Conservation (phyloP, 2,113 vertebrate genomes). For the Hemiprocne comata region DNA sequence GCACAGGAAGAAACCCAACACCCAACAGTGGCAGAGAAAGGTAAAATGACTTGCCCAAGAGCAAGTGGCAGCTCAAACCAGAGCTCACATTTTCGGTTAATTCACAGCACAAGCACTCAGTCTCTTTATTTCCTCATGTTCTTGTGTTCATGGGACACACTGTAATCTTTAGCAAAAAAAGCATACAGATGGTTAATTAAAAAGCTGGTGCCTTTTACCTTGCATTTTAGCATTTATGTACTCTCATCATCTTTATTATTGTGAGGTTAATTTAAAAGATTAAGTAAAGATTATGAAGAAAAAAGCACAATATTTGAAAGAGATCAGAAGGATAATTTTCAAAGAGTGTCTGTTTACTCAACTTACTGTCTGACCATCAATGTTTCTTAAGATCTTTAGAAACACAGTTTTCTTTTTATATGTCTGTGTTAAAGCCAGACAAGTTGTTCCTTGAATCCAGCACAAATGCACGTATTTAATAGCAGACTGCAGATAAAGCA, state of each 20-base stretch:
- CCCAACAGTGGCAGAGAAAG: background rate
- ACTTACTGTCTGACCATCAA: background rate
- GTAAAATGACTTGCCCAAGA: background rate
- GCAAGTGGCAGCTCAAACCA: background rate
- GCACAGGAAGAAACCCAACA: background rate
- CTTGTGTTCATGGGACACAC: background rate
- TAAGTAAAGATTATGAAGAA: background rate
- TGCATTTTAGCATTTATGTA: background rate
- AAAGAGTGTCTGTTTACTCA: background rate
- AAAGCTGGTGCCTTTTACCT: background rate
- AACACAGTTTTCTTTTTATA: background rate
- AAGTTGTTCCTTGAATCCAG: background rate
- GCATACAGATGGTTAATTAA: background rate
- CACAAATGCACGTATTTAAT: background rate
- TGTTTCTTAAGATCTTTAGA: background rate
- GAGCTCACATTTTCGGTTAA: background rate
- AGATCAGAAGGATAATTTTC: background rate
- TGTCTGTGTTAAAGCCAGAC: background rate
- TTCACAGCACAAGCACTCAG: background rate
- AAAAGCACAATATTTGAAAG: background rate
- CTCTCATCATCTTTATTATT: background rate
- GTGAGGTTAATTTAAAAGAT: constrained; percentile 1
- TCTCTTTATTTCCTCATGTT: background rate
- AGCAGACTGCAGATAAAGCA: background rate
- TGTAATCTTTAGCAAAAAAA: background rate